These are phyloP conservation scores for Zaprionus davidi DNA, from an alignment of 1,140 invertebrate species.

Conservation along the genomic window DNA sequence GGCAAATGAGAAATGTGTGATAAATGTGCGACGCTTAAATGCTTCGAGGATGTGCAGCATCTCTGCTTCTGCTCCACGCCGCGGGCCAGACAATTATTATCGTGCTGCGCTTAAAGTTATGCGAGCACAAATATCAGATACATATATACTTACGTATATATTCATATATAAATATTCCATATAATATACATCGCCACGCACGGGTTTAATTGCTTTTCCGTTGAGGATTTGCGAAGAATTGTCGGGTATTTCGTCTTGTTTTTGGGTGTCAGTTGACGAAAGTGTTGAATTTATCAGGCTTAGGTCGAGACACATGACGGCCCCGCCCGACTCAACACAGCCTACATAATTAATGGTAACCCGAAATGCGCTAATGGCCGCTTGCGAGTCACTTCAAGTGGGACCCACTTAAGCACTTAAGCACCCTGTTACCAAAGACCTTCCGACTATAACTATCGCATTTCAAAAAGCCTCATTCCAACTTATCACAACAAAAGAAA, in stretches of 20 bases:
- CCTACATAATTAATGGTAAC: conserved; percentile 42
- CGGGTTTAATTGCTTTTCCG: conserved; percentile 65
- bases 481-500: background rate
- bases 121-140: background rate
- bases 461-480: background rate
- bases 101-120: conserved; percentile 30
- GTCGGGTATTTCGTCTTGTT: background rate
- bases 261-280: conserved; percentile 29
- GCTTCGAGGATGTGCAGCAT: conserved; percentile 45
- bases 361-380: conserved; percentile 29
- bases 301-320: conserved; percentile 30
- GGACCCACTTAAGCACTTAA: background rate
- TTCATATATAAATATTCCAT: conserved; percentile 28
- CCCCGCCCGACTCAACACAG: conserved; percentile 10
- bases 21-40: conserved; percentile 77
- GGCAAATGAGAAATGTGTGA: conserved; percentile 78
- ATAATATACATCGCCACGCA: conserved; percentile 12
- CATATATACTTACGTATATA: conserved; percentile 18
- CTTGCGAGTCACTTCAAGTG: background rate
- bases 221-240: conserved; percentile 17
- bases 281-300: conserved; percentile 71
- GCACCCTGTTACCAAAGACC: background rate
- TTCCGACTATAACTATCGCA: background rate
- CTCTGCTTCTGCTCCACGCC: conserved; percentile 3
- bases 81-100: conserved; percentile 66